phyloP scores from a whole-genome alignment of 2,113 vertebrate genomes.

The Cynoglossus semilaevis region DNA sequence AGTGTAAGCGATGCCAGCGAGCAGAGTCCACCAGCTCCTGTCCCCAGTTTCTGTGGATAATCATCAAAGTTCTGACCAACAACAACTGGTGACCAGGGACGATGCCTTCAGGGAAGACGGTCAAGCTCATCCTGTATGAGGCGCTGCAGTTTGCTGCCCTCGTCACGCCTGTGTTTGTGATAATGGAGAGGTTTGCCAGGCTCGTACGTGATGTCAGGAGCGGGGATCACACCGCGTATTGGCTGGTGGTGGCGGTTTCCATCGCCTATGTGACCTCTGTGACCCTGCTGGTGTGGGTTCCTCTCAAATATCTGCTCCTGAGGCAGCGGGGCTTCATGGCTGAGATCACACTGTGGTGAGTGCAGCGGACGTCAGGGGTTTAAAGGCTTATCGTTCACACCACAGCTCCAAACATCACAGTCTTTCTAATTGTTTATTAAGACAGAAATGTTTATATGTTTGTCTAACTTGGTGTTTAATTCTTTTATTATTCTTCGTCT shows the following conservation, averaged over 20 bases:
- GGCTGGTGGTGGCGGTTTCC: slow-evolving; percentile 80
- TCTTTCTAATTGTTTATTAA: too few species aligned
- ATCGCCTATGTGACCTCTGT: slow-evolving; percentile 78
- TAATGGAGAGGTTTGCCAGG: slow-evolving; percentile 71
- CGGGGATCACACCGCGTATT: slow-evolving; percentile 63
- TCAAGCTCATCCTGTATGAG: slow-evolving; percentile 78
- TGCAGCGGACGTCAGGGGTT: slow-evolving; percentile 6
- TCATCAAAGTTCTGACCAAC: slow-evolving; percentile 24
- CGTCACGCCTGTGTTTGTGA: slow-evolving; percentile 60
- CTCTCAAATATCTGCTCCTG: slow-evolving; percentile 78
- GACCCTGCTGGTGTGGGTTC: slow-evolving; percentile 82
- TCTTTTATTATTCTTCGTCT: too few species aligned
- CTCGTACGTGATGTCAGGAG: slow-evolving; percentile 37
- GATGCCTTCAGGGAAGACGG: slow-evolving; percentile 73
- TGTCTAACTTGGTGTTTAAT: too few species aligned
- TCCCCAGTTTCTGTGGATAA: slow-evolving; percentile 14
- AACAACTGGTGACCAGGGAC: slow-evolving; percentile 16
- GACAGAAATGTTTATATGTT: too few species aligned
- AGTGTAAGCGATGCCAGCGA: slow-evolving; percentile 63
- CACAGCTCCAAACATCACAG: too few species aligned
- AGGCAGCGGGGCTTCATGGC: slow-evolving; percentile 60
- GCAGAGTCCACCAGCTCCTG: slow-evolving; percentile 70
- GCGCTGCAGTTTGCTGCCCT: slow-evolving; percentile 71
- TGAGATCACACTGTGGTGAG: slow-evolving; percentile 72
- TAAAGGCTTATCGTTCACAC: too few species aligned